These are phyloP conservation scores for Hipposideros armiger DNA, from an alignment of 2,113 vertebrate species.

Conservation along the genomic window DNA sequence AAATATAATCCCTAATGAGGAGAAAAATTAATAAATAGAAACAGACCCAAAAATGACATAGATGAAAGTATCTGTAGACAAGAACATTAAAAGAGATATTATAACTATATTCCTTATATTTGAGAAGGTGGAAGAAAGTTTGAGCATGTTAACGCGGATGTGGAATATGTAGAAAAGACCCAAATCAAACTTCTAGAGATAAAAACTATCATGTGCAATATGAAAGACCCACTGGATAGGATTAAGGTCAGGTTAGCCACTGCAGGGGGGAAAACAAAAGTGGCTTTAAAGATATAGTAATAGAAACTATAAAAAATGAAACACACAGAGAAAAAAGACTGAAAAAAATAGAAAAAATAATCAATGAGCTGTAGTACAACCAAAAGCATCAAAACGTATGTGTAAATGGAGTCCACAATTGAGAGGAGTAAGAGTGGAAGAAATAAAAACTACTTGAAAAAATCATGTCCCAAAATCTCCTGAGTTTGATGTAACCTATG, in stretches of 20 bases:
- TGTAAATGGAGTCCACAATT: background rate
- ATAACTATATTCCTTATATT: background rate
- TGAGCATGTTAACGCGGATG: background rate
- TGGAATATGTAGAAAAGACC: background rate
- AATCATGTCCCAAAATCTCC: background rate
- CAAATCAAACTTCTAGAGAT: background rate
- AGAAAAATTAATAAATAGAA: background rate
- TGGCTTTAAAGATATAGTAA: background rate
- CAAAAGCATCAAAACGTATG: background rate
- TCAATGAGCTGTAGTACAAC: background rate
- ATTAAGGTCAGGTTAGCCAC: background rate
- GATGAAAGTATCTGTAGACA: background rate
- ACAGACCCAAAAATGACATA: background rate
- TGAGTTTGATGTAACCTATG: background rate
- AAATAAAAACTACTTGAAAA: background rate
- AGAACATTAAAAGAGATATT: background rate
- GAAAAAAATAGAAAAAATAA: background rate
- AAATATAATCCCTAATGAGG: background rate
- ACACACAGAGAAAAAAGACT: background rate
- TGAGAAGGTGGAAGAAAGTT: background rate
- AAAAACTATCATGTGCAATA: background rate
- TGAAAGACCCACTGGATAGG: background rate
- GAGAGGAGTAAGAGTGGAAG: fast-evolving
- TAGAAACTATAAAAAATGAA: background rate
- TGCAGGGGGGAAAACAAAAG: background rate